Conservation (phyloP, 2,888 invertebrate genomes). For the Trissolcus japonicus region DNA sequence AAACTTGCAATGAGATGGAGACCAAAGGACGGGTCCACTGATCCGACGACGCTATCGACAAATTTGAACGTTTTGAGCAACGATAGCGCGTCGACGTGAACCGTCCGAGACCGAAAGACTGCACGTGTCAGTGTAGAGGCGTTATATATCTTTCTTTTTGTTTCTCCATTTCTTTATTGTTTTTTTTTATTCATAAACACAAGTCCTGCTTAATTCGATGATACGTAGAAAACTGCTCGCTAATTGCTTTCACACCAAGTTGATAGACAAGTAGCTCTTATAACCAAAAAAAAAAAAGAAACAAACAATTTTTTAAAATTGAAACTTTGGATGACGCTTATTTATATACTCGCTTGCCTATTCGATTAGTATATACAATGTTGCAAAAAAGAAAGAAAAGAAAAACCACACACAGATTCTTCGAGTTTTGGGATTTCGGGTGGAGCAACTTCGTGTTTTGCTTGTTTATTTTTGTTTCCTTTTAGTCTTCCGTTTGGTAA, state of each 20-base stretch:
- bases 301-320: too few species aligned
- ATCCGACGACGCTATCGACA: conserved; percentile 7
- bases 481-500: conserved; percentile 14
- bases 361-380: conserved; percentile 17
- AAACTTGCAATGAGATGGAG: conserved; percentile 31
- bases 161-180: conserved; percentile 15
- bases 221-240: conserved; percentile 55
- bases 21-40: conserved; percentile 14
- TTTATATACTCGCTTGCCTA: conserved; percentile 53
- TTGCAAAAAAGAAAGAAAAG: too few species aligned
- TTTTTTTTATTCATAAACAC: conserved; percentile 52
- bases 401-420: too few species aligned
- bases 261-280: conserved; percentile 48
- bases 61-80: not conserved
- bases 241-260: conserved; percentile 57
- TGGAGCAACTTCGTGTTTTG: conserved; percentile 25
- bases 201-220: conserved; percentile 48
- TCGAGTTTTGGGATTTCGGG: conserved; percentile 8
- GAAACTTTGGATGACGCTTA: conserved; percentile 54
- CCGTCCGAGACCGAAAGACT: conserved; percentile 2
- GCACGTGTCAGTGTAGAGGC: conserved; percentile 17
- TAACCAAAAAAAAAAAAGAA: conserved; percentile 46
- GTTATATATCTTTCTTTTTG: too few species aligned
- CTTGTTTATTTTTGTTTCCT: conserved; percentile 14
- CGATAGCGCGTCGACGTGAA: not conserved